Conservation (phyloP, 2,888 invertebrate species). For the Cistogaster globosa region DNA sequence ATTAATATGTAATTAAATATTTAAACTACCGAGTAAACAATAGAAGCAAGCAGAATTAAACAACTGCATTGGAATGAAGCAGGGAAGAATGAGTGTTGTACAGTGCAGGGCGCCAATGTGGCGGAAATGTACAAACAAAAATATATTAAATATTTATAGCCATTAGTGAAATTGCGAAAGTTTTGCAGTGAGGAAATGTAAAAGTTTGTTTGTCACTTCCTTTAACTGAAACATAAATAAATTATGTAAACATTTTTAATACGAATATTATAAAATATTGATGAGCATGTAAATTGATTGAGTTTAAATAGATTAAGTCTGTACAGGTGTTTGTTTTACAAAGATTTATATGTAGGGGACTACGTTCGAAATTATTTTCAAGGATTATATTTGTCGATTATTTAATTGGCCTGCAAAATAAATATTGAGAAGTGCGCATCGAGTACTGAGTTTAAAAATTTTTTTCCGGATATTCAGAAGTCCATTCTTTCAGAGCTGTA, state of each 20-base stretch:
- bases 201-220: slow-evolving; percentile 65
- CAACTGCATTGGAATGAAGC: not conserved
- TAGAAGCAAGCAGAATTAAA: slow-evolving; percentile 10
- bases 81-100: not conserved
- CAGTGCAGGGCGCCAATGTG: slow-evolving; percentile 34
- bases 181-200: slow-evolving; percentile 60
- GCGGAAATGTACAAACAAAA: slow-evolving; percentile 65
- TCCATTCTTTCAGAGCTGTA: too few species aligned
- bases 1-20: slow-evolving; percentile 57
- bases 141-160: slow-evolving; percentile 51
- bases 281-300: too few species aligned
- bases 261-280: too few species aligned
- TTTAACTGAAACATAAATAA: slow-evolving; percentile 43
- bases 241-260: not conserved
- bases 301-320: too few species aligned
- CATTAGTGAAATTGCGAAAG: slow-evolving; percentile 57
- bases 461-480: too few species aligned
- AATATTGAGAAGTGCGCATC: too few species aligned
- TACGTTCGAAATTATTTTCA: too few species aligned
- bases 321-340: too few species aligned
- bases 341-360: too few species aligned
- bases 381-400: too few species aligned
- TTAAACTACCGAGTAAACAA: slow-evolving; percentile 33
- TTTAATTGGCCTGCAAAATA: too few species aligned
- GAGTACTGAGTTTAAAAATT: too few species aligned